Percentiles rank a stretch among this genome's conserved stretches.
phyloP scores from a whole-genome alignment of 2,888 invertebrate species.

The Odiellus spinosus region DNA sequence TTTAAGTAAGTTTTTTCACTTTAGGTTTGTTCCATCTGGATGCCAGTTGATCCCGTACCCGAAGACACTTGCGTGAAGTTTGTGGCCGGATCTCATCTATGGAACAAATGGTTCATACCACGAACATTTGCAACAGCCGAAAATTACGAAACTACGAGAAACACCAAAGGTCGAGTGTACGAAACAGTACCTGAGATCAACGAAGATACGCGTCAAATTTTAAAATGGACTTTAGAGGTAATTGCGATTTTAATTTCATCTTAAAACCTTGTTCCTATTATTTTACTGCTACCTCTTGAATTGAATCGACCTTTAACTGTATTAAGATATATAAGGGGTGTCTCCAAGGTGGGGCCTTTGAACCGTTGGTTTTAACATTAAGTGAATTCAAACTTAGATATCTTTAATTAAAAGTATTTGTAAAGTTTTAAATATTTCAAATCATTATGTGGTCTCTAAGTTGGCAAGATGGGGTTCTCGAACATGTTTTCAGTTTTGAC shows the following conservation, averaged over 20 bases:
- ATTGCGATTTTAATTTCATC: background rate
- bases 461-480: no score
- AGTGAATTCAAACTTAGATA: no score
- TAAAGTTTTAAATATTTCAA: no score
- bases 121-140: constrained; percentile 23
- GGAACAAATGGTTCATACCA: constrained; percentile 23
- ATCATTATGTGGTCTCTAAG: no score
- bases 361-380: no score
- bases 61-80: constrained; percentile 22
- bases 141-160: constrained; percentile 18
- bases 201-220: constrained; percentile 11
- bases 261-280: no score
- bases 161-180: constrained; percentile 9
- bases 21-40: constrained; percentile 26
- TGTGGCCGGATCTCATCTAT: constrained; percentile 24
- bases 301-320: no score
- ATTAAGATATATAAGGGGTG: no score
- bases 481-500: no score
- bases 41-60: constrained; percentile 25
- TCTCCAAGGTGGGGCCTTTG: no score
- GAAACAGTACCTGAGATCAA: constrained; percentile 21
- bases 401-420: no score
- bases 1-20: background rate
- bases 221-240: constrained; percentile 23
- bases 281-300: no score